These are phyloP conservation scores for Heteromormyrus szaboi DNA, from an alignment of 2,797 vertebrate species.

Conservation along the genomic window DNA sequence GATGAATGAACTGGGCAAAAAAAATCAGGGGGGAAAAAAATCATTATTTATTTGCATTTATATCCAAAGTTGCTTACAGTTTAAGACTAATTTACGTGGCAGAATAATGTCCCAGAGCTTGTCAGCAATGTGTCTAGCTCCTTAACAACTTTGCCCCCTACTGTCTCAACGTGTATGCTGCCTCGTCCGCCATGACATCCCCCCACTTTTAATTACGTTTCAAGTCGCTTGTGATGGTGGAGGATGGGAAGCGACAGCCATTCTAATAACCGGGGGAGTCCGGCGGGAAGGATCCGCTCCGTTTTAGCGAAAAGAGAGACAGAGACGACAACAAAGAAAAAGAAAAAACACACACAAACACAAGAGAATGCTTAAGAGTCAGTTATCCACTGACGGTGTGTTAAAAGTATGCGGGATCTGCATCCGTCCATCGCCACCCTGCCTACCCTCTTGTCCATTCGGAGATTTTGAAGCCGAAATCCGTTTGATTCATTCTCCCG, in stretches of 20 bases:
- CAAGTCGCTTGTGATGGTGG: constrained; percentile 58
- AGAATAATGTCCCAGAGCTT: not conserved
- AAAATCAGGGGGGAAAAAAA: constrained; percentile 12
- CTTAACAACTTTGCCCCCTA: not conserved
- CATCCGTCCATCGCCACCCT: constrained; percentile 58
- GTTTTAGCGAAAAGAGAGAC: not conserved
- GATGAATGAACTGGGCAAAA: constrained; percentile 20
- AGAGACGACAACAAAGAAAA: not conserved
- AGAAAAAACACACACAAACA: constrained; percentile 23
- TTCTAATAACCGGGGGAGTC: constrained; percentile 53
- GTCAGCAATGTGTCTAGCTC: not conserved
- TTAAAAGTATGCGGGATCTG: constrained; percentile 52
- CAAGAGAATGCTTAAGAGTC: constrained; percentile 23
- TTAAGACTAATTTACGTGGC: not conserved
- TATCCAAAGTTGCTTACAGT: not conserved
- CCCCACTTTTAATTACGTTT: constrained; percentile 21
- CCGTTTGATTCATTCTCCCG: constrained; percentile 57
- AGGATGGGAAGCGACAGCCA: constrained; percentile 59
- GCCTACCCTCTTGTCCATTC: constrained; percentile 42
- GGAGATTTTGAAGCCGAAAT: constrained; percentile 71
- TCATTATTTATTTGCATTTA: constrained; percentile 4
- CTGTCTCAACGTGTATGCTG: not conserved
- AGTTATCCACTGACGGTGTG: constrained; percentile 48
- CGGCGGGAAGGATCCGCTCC: not conserved
- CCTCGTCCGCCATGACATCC: constrained; percentile 48